A percentile compares a stretch with the other conserved stretches of the same genome.
Conservation (phyloP, 2,113 vertebrate species). For the Microcebus tavaratra region DNA sequence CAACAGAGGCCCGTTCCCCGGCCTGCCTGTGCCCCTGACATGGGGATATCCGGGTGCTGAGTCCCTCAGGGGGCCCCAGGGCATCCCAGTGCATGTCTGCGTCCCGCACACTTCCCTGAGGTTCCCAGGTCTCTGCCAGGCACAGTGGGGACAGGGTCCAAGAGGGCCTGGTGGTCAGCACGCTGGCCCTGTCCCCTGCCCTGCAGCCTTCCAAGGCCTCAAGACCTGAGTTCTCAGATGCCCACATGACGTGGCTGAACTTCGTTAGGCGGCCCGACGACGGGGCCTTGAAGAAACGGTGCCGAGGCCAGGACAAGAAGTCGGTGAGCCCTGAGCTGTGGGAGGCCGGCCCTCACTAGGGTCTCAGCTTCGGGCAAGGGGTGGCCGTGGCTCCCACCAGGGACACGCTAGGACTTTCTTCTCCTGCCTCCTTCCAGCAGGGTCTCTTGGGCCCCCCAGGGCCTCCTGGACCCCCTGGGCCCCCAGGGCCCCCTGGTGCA, state of each 20-base stretch:
- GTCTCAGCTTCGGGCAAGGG: background rate
- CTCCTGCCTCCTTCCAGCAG: conserved; percentile 68
- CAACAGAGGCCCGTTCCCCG: background rate
- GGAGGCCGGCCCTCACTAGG: background rate
- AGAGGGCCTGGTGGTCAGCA: background rate
- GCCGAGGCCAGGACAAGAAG: conserved; percentile 91
- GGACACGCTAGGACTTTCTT: background rate
- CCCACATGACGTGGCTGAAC: conserved; percentile 94
- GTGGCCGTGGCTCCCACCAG: background rate
- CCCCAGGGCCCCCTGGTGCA: conserved; percentile 89
- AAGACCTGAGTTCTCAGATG: conserved; percentile 89
- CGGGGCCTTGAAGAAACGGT: conserved; percentile 86
- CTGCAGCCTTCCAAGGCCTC: conserved; percentile 85
- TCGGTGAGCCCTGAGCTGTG: conserved; percentile 82
- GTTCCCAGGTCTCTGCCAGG: background rate
- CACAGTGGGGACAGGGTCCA: background rate
- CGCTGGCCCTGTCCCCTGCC: background rate
- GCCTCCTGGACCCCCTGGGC: conserved; percentile 91
- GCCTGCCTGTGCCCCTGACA: no score
- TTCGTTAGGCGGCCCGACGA: conserved; percentile 93
- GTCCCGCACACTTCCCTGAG: background rate
- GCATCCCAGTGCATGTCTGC: background rate
- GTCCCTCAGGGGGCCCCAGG: background rate
- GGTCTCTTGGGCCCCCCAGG: conserved; percentile 89
- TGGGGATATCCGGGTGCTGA: background rate